Evolutionary conservation across 2,797 vertebrate genomes (phyloP).

Genomic region (Myiotriccus ornatus): DNA sequence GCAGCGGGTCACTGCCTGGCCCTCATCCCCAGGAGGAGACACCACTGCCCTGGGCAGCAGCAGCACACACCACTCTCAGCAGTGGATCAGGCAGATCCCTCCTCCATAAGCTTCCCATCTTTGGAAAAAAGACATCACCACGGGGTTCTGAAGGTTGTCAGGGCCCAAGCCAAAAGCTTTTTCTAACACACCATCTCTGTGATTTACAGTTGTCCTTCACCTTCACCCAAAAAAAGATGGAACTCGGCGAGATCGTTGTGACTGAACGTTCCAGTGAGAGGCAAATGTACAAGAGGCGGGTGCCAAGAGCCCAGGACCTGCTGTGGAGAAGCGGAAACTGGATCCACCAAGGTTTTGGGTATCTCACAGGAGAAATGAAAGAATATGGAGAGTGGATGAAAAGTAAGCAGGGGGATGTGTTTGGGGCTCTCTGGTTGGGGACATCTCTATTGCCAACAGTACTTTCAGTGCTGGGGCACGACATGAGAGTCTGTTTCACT

Average conservation of each 20-base stretch:
- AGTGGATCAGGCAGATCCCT: neutral
- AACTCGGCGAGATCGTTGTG: constrained; percentile 59
- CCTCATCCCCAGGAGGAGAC: neutral
- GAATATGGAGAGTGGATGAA: constrained; percentile 86
- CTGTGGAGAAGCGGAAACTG: neutral
- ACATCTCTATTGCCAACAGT: neutral
- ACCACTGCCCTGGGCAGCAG: neutral
- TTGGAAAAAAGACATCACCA: neutral
- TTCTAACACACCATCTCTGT: neutral
- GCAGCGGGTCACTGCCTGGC: neutral
- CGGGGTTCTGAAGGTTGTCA: neutral
- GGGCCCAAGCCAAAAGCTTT: neutral
- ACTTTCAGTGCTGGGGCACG: rapidly evolving
- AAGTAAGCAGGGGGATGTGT: constrained; percentile 74
- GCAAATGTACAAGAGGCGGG: neutral
- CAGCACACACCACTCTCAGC: neutral
- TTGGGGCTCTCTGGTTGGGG: neutral
- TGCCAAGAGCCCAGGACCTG: neutral
- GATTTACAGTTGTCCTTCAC: neutral
- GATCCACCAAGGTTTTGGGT: constrained; percentile 77
- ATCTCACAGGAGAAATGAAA: constrained; percentile 89
- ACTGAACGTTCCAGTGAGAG: constrained; percentile 9
- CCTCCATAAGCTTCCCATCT: neutral
- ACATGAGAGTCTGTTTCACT: rapidly evolving
- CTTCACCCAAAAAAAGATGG: constrained; percentile 51